phyloP scores from a whole-genome alignment of 2,888 invertebrate genomes.

The Pachymerium ferrugineum region DNA sequence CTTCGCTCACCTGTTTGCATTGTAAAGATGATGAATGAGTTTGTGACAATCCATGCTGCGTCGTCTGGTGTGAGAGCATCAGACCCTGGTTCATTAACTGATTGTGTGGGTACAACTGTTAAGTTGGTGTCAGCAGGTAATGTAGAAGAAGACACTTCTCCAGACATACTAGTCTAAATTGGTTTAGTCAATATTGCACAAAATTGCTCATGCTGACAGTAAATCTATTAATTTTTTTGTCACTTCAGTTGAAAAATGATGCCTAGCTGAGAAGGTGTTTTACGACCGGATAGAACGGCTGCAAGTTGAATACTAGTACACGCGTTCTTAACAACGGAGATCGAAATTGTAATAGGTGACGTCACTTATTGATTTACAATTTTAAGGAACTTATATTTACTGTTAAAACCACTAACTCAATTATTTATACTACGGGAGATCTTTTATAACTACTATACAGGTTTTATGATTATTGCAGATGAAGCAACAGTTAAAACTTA shows the following conservation, averaged over 20 bases:
- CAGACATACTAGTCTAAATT: neutral
- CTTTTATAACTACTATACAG: too few relatives aligned
- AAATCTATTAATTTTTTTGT: too few relatives aligned
- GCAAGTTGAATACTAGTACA: neutral
- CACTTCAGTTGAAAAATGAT: too few relatives aligned
- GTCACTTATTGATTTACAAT: neutral
- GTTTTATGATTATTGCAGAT: too few relatives aligned
- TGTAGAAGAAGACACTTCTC: neutral
- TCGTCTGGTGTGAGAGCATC: constrained; percentile 40
- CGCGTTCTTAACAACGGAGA: neutral
- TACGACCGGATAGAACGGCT: neutral
- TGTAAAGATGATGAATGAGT: constrained; percentile 46
- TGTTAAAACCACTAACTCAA: too few relatives aligned
- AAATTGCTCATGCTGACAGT: too few relatives aligned
- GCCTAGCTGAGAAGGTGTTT: neutral
- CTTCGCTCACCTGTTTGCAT: constrained; percentile 45
- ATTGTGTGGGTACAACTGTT: neutral
- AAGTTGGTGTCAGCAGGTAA: neutral
- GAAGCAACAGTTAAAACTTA: too few relatives aligned
- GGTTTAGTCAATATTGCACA: too few relatives aligned
- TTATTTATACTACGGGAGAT: too few relatives aligned
- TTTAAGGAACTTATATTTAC: too few relatives aligned
- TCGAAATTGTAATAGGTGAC: neutral
- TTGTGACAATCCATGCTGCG: constrained; percentile 44
- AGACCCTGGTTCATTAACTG: neutral